These are phyloP conservation scores for Nemotelus pantherinus DNA, from an alignment of 2,888 invertebrate genomes.

Conservation along the genomic window DNA sequence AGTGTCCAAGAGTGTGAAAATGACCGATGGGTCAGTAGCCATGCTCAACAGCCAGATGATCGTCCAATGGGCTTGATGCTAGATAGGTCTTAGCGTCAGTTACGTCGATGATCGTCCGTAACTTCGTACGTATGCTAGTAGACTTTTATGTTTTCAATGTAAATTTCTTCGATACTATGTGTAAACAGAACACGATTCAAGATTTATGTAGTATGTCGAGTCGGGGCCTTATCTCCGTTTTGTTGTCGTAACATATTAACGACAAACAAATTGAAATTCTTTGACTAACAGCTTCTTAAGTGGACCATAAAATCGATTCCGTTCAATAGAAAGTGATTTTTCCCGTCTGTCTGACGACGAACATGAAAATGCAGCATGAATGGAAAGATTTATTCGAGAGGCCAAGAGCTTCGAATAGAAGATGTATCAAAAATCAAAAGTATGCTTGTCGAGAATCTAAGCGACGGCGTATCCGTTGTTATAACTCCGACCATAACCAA, in stretches of 20 bases:
- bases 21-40: conserved; percentile 36
- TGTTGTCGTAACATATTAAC: conserved; percentile 41
- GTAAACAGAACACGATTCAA: conserved; percentile 23
- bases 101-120: neutral
- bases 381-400: neutral
- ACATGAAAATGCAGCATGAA: neutral
- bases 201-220: conserved; percentile 12
- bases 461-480: too few species aligned
- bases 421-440: too few species aligned
- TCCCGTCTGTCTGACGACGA: too few species aligned
- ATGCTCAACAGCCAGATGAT: conserved; percentile 2
- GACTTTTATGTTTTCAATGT: conserved; percentile 38
- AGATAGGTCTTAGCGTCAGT: neutral
- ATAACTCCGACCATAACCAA: too few species aligned
- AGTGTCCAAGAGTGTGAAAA: conserved; percentile 39
- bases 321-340: conserved; percentile 34
- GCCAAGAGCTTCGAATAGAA: too few species aligned
- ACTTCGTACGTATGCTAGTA: conserved; percentile 5
- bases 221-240: conserved; percentile 9
- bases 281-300: conserved; percentile 42
- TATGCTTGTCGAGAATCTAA: too few species aligned
- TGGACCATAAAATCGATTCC: conserved; percentile 43
- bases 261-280: conserved; percentile 42
- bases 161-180: conserved; percentile 26
- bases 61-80: neutral